Base-by-base conservation (phyloP, 2,888 invertebrate species). In the Andrena dorsata region DNA sequence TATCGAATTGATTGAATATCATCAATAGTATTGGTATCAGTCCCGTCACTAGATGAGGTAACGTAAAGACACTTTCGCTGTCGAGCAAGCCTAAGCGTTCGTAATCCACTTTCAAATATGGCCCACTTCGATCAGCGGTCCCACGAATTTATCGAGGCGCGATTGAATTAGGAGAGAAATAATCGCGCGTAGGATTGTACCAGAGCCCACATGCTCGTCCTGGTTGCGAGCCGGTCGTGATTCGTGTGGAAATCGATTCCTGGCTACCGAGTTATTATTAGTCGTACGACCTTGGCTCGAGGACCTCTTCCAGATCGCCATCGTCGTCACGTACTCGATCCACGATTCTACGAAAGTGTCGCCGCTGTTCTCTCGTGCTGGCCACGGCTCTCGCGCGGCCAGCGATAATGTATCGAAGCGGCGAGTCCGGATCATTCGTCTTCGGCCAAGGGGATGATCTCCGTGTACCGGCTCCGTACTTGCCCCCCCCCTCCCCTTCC, bases 261-360 rank as follows among this genome's bases (percentile, higher is more conserved):
- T 73, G 56, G 58, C 69, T 28, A 65, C 66, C 56, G 75, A 78
- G 70, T 83, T 83, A 83, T 83, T 83, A 83, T 83, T 83, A 78
- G 82, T 83, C 82, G 82, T 78, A 78, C 83, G 83, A 78, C 83
- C 83, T 83, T 83, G 82, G 78, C 53, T 63, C 65, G 68, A 56
- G 78, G 74, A 68, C 78, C 82, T 78, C 78, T 72, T 64, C 49
- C 75, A 78, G 83, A 83, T 83, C 78, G 77, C 78, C 77, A 83
- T 83, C 83, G 82, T 82, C 82, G 82, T 83, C 83, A 83, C 83
- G 83, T 77, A 73, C 71, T 65, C 77, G 82, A 83, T 83, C 82
- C 83, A 83, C 83, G 83, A 83, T 83, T 83, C 83, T 83, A 78
- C 83, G 83, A 83, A 83, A 83, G 82, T 83, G 83, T 83, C 83